A percentile compares a stretch with the other conserved stretches of the same genome.
Evolutionary conservation across 2,888 invertebrate genomes (phyloP).

Genomic region (Dinocampus coccinellae): DNA sequence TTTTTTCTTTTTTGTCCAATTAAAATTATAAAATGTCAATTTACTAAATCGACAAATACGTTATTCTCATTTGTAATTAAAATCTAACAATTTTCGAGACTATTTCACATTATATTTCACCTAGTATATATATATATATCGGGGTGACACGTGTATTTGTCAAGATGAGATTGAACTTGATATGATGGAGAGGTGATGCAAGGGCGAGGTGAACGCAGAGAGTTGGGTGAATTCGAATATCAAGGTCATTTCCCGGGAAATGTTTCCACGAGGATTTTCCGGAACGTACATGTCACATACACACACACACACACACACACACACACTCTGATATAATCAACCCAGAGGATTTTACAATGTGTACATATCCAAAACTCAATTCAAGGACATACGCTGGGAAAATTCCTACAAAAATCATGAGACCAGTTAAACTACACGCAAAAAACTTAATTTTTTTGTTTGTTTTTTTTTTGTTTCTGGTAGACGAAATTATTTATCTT

Average conservation of each 20-base stretch:
- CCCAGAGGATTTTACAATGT: background rate
- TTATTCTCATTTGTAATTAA: background rate
- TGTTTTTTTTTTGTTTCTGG: too few species aligned
- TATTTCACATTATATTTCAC: background rate
- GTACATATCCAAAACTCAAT: background rate
- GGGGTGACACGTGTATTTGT: background rate
- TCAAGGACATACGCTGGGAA: background rate
- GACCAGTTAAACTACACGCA: too few species aligned
- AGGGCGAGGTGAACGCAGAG: background rate
- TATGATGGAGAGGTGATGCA: background rate
- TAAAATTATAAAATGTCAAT: background rate
- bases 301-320: too few species aligned
- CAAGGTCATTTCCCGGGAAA: constrained; percentile 44
- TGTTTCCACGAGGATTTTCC: constrained; percentile 40
- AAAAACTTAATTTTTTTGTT: too few species aligned
- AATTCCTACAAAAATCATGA: too few species aligned
- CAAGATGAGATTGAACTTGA: background rate
- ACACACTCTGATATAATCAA: too few species aligned
- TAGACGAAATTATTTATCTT: too few species aligned
- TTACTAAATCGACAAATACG: background rate
- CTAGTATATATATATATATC: too few species aligned
- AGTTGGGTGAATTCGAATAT: constrained; percentile 28
- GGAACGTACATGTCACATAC: constrained; percentile 20
- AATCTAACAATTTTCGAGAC: too few species aligned
- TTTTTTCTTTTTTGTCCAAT: too few species aligned